Conservation (phyloP, 2,888 invertebrate species). For the Pandemis corylana region DNA sequence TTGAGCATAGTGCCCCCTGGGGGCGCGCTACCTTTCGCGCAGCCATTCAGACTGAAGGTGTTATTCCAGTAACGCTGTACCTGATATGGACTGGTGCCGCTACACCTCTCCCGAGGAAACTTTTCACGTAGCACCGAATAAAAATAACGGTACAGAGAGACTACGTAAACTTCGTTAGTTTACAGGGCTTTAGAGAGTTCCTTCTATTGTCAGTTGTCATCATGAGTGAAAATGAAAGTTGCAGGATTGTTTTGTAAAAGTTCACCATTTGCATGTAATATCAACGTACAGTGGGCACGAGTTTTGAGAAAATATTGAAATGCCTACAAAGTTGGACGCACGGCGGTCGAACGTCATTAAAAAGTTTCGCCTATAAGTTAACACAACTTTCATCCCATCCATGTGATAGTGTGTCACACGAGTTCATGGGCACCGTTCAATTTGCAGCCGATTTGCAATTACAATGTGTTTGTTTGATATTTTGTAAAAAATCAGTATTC, state of each 20-base stretch:
- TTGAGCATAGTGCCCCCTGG: slow-evolving; percentile 89
- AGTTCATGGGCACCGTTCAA: slow-evolving; percentile 36
- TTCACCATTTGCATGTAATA: slow-evolving; percentile 27
- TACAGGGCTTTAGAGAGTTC: slow-evolving; percentile 5
- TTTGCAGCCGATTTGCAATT: slow-evolving; percentile 36
- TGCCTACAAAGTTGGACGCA: slow-evolving; percentile 33
- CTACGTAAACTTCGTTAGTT: slow-evolving; percentile 32
- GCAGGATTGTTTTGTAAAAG: neutral
- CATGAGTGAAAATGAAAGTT: slow-evolving; percentile 16
- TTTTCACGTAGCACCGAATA: slow-evolving; percentile 66
- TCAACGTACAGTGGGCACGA: slow-evolving; percentile 25
- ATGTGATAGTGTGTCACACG: slow-evolving; percentile 32
- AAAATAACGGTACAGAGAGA: slow-evolving; percentile 61
- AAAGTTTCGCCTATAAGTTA: slow-evolving; percentile 33
- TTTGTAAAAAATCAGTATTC: neutral
- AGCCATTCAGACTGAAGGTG: slow-evolving; percentile 83
- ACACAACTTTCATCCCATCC: slow-evolving; percentile 24
- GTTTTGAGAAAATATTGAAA: slow-evolving; percentile 40
- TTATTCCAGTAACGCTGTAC: slow-evolving; percentile 70
- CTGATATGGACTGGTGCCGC: slow-evolving; percentile 71
- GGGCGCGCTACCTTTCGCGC: slow-evolving; percentile 84
- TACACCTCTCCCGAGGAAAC: slow-evolving; percentile 74
- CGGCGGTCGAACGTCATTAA: slow-evolving; percentile 38
- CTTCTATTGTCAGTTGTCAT: neutral
- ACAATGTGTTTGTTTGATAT: slow-evolving; percentile 17